These are phyloP conservation scores for Microplitis mediator DNA, from an alignment of 1,140 invertebrate species.

Conservation along the genomic window DNA sequence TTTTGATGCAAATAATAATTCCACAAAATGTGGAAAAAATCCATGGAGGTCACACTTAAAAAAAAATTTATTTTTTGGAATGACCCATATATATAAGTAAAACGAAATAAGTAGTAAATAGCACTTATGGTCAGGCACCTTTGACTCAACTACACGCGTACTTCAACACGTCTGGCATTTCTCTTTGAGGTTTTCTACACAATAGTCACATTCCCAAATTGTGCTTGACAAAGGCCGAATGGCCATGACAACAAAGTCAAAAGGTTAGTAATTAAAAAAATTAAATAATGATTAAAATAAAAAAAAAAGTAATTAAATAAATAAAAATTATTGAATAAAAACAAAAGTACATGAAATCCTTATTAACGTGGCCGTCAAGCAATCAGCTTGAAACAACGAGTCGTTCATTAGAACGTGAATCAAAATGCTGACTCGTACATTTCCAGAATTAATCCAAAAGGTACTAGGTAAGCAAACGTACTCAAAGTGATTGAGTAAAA, in stretches of 20 bases:
- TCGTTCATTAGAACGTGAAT: constrained; percentile 24
- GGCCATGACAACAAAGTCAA: not conserved
- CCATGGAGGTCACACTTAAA: too few species aligned
- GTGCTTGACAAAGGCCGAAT: not conserved
- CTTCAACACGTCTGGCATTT: not conserved
- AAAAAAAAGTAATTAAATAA: not conserved
- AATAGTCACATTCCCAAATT: not conserved
- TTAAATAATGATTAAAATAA: not conserved
- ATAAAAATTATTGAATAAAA: not conserved
- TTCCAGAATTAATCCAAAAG: constrained; percentile 15
- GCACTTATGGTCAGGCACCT: not conserved
- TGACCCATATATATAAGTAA: too few species aligned
- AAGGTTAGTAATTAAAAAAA: not conserved
- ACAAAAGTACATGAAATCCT: constrained; percentile 5
- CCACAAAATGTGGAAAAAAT: too few species aligned
- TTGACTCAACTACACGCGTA: not conserved
- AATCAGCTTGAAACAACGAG: constrained; percentile 20
- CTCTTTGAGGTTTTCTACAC: not conserved
- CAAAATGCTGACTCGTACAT: constrained; percentile 21
- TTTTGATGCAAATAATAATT: too few species aligned
- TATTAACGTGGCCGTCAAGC: constrained; percentile 22
- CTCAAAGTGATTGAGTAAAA: not conserved
- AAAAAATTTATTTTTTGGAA: too few species aligned
- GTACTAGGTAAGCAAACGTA: constrained; percentile 14
- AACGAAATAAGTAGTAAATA: not conserved